Conservation (phyloP, 2,888 invertebrate species). For the Omphaloscelis lunosa region DNA sequence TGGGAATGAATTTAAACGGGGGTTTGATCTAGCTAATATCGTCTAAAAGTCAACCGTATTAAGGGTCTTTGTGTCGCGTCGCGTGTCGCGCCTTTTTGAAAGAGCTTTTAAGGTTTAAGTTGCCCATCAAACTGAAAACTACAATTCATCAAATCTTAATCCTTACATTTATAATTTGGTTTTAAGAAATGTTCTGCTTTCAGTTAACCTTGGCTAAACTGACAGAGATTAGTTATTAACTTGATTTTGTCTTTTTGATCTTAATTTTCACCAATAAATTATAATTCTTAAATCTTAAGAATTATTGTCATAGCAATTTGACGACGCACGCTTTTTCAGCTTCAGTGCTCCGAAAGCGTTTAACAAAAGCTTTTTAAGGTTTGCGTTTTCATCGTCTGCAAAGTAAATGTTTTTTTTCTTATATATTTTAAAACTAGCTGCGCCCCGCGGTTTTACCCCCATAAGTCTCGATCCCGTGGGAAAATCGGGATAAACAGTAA, state of each 20-base stretch:
- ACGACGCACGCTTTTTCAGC: conserved; percentile 41
- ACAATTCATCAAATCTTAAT: conserved; percentile 33
- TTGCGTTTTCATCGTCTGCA: conserved; percentile 21
- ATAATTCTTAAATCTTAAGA: conserved; percentile 7
- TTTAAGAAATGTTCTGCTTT: conserved; percentile 23
- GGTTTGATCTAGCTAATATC: conserved; percentile 6
- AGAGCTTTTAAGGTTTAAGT: conserved; percentile 6
- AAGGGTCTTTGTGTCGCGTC: too few species aligned
- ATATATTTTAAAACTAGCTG: conserved; percentile 15
- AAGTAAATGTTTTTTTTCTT: conserved; percentile 23
- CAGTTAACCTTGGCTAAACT: conserved; percentile 16
- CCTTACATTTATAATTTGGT: conserved; percentile 37
- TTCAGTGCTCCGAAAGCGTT: conserved; percentile 40
- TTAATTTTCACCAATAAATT: conserved; percentile 31
- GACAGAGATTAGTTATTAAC: conserved; percentile 20
- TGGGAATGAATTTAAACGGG: conserved; percentile 1
- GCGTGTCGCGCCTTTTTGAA: too few species aligned
- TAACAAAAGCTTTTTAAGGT: conserved; percentile 42
- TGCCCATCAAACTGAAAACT: conserved; percentile 28
- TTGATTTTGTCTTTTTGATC: conserved; percentile 18
- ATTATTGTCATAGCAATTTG: conserved; percentile 45
- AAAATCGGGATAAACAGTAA: too few species aligned
- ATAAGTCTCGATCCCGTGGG: too few species aligned
- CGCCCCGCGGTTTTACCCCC: too few species aligned
- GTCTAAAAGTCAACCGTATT: not conserved